These are phyloP conservation scores for Phoeniculus purpureus DNA, from an alignment of 2,797 vertebrate genomes.

Conservation along the genomic window DNA sequence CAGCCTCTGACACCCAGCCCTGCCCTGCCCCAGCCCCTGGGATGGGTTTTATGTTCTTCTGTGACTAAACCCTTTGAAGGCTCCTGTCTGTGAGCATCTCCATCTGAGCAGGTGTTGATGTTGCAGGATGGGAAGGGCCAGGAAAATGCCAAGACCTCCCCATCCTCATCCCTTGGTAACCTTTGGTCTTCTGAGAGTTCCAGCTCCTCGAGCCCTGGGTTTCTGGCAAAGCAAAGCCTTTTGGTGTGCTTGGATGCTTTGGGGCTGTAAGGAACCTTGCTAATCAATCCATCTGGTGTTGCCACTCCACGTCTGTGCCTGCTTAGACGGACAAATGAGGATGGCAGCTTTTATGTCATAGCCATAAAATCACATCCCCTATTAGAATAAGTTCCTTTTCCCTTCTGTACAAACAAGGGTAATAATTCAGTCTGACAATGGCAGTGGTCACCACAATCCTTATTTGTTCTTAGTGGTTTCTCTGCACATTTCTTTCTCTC, in stretches of 20 bases:
- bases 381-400: not conserved
- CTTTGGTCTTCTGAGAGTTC: not conserved
- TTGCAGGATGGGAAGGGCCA: not conserved
- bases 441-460: not conserved
- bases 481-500: too few relatives aligned
- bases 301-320: not conserved
- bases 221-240: not conserved
- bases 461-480: slow-evolving; percentile 4
- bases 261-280: not conserved
- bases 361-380: not conserved
- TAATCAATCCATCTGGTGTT: not conserved
- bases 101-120: not conserved
- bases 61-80: not conserved
- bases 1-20: not conserved
- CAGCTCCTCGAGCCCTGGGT: not conserved
- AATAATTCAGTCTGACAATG: slow-evolving; percentile 18
- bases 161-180: not conserved
- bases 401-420: not conserved
- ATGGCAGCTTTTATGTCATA: not conserved
- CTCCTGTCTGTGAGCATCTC: not conserved
- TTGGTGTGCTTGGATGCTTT: not conserved
- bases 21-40: not conserved
- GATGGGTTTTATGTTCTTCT: not conserved
- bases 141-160: not conserved
- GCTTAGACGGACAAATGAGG: not conserved